phyloP scores from a whole-genome alignment of 2,797 vertebrate genomes.

The Phalanger gymnotis region DNA sequence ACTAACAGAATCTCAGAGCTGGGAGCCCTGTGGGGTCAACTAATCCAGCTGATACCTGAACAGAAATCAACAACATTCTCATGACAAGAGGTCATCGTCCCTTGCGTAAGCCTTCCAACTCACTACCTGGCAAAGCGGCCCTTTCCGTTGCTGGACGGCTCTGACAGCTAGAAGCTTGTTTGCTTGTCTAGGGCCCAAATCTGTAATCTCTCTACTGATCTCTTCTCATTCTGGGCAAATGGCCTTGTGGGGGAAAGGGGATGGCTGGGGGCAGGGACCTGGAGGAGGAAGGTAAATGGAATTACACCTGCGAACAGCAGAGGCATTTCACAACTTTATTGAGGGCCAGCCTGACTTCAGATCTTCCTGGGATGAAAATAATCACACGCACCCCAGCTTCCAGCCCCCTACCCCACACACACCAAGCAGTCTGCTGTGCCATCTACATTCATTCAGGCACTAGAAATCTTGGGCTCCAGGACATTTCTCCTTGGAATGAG shows the following conservation, averaged over 20 bases:
- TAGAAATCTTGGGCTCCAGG: background rate
- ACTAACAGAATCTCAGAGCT: background rate
- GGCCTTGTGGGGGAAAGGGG: background rate
- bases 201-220: background rate
- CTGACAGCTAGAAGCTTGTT: background rate
- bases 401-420: background rate
- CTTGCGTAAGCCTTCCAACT: background rate
- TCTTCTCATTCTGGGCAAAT: background rate
- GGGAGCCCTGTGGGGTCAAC: background rate
- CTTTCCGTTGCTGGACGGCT: background rate
- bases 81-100: background rate
- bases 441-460: background rate
- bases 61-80: background rate
- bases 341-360: background rate
- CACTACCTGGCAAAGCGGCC: background rate
- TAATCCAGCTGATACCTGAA: background rate
- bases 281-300: background rate
- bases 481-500: background rate
- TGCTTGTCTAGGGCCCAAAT: background rate
- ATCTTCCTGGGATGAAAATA: background rate
- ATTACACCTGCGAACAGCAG: background rate
- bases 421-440: background rate
- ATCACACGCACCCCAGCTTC: background rate
- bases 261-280: background rate
- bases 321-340: background rate